Conservation (phyloP, 2,113 vertebrate genomes). For the Chiloscyllium plagiosum region DNA sequence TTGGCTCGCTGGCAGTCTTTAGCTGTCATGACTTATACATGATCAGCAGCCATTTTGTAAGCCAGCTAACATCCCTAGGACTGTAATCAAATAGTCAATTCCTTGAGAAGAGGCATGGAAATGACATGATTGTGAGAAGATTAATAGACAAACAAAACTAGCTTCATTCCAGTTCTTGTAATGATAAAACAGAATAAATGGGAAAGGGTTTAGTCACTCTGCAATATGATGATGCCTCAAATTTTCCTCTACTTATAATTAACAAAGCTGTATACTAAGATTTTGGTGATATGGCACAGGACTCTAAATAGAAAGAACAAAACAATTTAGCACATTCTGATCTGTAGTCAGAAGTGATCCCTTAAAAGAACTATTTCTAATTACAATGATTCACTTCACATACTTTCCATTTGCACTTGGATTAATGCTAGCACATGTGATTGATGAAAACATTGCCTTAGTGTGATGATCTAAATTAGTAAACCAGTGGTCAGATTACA, state of each 20-base stretch:
- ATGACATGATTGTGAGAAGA: background rate
- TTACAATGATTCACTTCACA: background rate
- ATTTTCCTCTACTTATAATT: slow-evolving; percentile 18
- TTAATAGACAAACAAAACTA: background rate
- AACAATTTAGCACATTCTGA: slow-evolving; percentile 1
- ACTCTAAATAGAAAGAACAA: background rate
- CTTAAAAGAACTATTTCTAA: background rate
- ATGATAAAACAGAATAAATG: background rate
- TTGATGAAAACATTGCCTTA: background rate
- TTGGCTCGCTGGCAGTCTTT: background rate
- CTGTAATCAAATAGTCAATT: background rate
- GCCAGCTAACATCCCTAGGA: background rate
- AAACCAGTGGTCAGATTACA: background rate
- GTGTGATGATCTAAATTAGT: background rate
- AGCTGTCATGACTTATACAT: background rate
- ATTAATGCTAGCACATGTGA: background rate
- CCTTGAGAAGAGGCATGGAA: background rate
- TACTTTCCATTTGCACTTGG: background rate
- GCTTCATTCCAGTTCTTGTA: background rate
- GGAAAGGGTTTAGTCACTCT: background rate
- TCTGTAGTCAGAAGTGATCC: background rate
- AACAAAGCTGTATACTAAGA: background rate
- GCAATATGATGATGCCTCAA: background rate
- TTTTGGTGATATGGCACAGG: background rate
- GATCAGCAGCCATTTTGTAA: background rate